Percentiles rank a stretch among this genome's conserved stretches.
These are phyloP conservation scores for Arrhamphus sclerolepis DNA, from an alignment of 2,797 vertebrate species.

Conservation along the genomic window DNA sequence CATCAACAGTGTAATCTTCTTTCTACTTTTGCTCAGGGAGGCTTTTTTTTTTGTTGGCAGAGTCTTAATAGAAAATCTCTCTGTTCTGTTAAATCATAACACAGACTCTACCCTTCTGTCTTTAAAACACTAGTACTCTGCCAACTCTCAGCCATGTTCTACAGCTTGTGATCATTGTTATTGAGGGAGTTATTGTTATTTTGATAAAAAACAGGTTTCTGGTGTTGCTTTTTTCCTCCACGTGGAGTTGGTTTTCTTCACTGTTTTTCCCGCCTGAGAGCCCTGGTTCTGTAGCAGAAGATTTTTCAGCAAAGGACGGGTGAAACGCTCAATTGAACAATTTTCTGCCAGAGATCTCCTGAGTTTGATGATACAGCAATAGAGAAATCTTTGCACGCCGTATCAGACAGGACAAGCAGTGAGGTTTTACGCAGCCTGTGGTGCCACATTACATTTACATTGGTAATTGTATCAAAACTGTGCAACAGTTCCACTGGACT, in stretches of 20 bases:
- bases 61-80: conserved; percentile 65
- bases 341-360: conserved; percentile 72
- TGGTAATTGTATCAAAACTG: not conserved
- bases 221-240: conserved; percentile 55
- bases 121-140: conserved; percentile 26
- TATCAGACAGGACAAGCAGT: conserved; percentile 53
- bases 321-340: conserved; percentile 70
- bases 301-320: conserved; percentile 50
- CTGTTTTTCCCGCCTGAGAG: conserved; percentile 66
- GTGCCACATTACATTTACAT: conserved; percentile 18
- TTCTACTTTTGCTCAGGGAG: conserved; percentile 46
- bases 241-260: conserved; percentile 55
- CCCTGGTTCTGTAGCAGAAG: conserved; percentile 53
- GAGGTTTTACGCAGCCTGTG: conserved; percentile 34
- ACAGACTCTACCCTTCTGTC: conserved; percentile 41
- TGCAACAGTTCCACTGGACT: not conserved
- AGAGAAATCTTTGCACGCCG: conserved; percentile 50
- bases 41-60: conserved; percentile 68
- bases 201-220: conserved; percentile 56
- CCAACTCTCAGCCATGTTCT: conserved; percentile 59
- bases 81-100: conserved; percentile 64
- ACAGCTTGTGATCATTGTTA: conserved; percentile 68
- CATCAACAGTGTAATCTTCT: conserved; percentile 67
- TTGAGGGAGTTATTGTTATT: conserved; percentile 62
- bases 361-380: conserved; percentile 67